Conservation (phyloP, 2,888 invertebrate species). For the Hydropsyche betteni region DNA sequence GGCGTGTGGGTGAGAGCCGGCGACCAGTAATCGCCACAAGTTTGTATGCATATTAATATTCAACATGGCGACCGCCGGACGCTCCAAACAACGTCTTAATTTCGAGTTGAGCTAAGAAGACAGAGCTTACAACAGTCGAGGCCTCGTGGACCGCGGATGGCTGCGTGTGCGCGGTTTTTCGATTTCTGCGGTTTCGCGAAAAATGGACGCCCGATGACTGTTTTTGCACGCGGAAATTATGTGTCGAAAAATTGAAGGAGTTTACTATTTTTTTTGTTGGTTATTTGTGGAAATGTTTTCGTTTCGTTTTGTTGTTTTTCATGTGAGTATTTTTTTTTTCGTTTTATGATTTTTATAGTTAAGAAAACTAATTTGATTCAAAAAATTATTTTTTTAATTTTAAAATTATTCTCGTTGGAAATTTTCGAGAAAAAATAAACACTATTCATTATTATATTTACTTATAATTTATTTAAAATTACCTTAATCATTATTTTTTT, state of each 20-base stretch:
- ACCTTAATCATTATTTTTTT: no score
- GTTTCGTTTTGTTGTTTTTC: background rate
- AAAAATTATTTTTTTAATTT: no score
- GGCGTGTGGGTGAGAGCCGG: slow-evolving; percentile 39
- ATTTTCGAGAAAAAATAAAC: no score
- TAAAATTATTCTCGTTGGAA: no score
- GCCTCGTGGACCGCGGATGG: slow-evolving; percentile 41
- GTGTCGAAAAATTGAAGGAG: no score
- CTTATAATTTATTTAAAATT: no score
- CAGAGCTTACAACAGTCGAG: slow-evolving; percentile 46
- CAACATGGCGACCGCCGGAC: slow-evolving; percentile 51
- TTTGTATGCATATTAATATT: slow-evolving; percentile 52
- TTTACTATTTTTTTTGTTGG: background rate
- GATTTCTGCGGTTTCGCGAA: slow-evolving; percentile 3
- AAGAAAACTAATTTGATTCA: no score
- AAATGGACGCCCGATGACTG: background rate
- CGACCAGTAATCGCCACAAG: slow-evolving; percentile 51
- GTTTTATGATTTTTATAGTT: background rate
- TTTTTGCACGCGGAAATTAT: background rate
- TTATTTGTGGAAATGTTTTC: background rate
- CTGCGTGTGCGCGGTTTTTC: background rate
- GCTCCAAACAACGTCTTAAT: slow-evolving; percentile 49
- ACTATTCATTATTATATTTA: no score
- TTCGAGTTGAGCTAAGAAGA: slow-evolving; percentile 43
- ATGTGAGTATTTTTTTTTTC: slow-evolving; percentile 5